Percentiles rank a stretch among this genome's conserved stretches.
These are phyloP conservation scores for Drosophila athabasca DNA, from an alignment of 1,140 invertebrate genomes.

Conservation along the genomic window DNA sequence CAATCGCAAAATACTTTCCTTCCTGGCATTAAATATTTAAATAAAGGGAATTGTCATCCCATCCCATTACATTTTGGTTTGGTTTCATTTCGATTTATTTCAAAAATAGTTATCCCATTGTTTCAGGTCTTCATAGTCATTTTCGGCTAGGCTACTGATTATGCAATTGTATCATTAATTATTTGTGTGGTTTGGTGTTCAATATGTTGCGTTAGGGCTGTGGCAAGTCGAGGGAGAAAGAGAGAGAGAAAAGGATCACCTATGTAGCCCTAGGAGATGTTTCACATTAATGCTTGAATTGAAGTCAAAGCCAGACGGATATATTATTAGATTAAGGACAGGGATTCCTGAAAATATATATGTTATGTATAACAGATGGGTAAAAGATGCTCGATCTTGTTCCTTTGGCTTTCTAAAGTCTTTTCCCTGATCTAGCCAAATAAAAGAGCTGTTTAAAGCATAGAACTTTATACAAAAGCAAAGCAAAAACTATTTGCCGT, in stretches of 20 bases:
- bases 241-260: not conserved
- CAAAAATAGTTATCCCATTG: slow-evolving; percentile 34
- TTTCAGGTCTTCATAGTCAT: not conserved
- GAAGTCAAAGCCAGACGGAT: too few species aligned
- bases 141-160: slow-evolving; percentile 27
- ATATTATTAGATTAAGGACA: too few species aligned
- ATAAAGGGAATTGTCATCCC: not conserved
- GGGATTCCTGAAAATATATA: too few species aligned
- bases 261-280: too few species aligned
- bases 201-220: not conserved
- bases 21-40: slow-evolving; percentile 37
- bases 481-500: slow-evolving; percentile 29
- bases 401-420: too few species aligned
- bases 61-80: slow-evolving; percentile 2
- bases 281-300: too few species aligned
- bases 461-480: too few species aligned
- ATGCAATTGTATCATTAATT: slow-evolving; percentile 37
- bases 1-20: slow-evolving; percentile 51
- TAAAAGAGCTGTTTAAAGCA: too few species aligned
- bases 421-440: too few species aligned
- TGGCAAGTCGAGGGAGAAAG: not conserved
- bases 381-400: too few species aligned
- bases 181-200: slow-evolving; percentile 28
- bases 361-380: too few species aligned
- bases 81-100: not conserved